Base-by-base conservation (phyloP, 2,113 vertebrate genomes). In the Acrocephalus kingi region DNA sequence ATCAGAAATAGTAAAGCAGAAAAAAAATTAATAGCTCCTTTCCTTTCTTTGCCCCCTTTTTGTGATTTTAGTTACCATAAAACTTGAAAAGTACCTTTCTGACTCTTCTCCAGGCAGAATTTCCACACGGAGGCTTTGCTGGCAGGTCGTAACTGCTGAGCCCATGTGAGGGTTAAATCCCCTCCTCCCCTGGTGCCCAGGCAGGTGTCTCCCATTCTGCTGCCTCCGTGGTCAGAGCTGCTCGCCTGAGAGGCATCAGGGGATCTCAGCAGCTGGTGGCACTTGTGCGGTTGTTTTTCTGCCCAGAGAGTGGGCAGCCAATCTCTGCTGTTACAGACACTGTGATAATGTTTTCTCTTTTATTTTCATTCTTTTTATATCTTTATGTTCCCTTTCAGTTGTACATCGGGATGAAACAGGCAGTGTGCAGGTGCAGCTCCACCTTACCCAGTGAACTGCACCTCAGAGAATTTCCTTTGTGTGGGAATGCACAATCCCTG, bases 31-130 rank as follows among this genome's bases (percentile, higher is more conserved):
- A 51, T 22, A 84, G 7, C 17, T 16, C 15, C 13, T 54, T 78
- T 55, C n/a, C 56, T 33, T 62, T 77, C 68, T 61, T 79, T 35
- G 23, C 59, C 73, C 64, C 48, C 13, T 66, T 77, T 67, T 69
- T 88, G 48, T 39, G 48, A 91, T 75, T 97, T 94, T 39, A 87
- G 75, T 91, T 73, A 56, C 67, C 20, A 23, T 52, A 88, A 94
- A 85, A 83, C 33, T 59, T 52, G 37, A 69, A 55, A 68, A 52
- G 74, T n/a, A 55, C 80, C 76, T 95, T 96, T 56, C 75, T 71
- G 77, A 35, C 48, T 13, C 66, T 55, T 94, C 74, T 58, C 48
- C 48, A 10, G 69, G 52, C 79, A 58, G 63, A 18, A 7, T 21
- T 75, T 85, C 88, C 84, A 66, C 0, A 0, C 64, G 41, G 72